These are phyloP conservation scores for Agapornis canus DNA, from an alignment of 2,797 vertebrate species.

Conservation along the genomic window DNA sequence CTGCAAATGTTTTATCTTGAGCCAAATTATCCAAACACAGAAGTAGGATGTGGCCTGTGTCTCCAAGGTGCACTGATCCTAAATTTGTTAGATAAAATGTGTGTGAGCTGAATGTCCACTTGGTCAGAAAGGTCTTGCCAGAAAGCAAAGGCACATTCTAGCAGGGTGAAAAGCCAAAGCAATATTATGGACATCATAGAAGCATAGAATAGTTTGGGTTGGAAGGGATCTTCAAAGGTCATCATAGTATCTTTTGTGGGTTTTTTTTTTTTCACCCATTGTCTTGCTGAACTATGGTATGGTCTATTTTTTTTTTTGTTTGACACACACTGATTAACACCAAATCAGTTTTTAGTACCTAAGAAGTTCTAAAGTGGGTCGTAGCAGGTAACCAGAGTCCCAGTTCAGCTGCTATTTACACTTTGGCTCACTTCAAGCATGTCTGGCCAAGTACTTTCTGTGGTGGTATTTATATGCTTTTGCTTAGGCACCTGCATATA, in stretches of 20 bases:
- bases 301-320: not conserved
- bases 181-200: not conserved
- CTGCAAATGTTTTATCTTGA: not conserved
- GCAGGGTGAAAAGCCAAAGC: not conserved
- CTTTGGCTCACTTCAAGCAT: not conserved
- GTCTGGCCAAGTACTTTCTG: not conserved
- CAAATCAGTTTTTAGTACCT: not conserved
- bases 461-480: not conserved
- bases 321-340: not conserved
- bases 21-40: not conserved
- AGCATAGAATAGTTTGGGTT: too few relatives aligned
- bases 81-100: not conserved
- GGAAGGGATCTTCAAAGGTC: too few relatives aligned
- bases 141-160: fast-evolving
- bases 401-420: not conserved
- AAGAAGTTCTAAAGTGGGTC: not conserved
- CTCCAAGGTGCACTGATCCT: not conserved
- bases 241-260: not conserved
- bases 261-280: not conserved
- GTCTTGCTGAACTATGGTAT: not conserved
- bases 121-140: not conserved
- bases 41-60: not conserved
- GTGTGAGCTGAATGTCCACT: not conserved
- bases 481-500: not conserved
- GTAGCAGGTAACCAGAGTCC: not conserved